phyloP scores from a whole-genome alignment of 2,888 invertebrate species.

The Rotaria macrura region DNA sequence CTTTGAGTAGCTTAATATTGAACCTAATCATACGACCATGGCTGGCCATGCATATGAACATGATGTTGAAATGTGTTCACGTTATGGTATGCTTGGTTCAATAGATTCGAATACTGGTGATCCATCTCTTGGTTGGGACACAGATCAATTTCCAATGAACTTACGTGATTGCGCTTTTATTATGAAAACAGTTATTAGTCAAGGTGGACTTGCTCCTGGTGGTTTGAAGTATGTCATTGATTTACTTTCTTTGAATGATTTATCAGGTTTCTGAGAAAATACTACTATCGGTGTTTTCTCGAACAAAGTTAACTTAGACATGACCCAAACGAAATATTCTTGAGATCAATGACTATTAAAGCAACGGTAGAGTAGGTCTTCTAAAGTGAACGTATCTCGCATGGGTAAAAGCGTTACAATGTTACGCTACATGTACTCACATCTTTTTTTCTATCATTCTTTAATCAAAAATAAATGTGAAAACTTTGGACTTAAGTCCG shows the following conservation, averaged over 20 bases:
- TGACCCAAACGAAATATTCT: no score
- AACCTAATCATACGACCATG: constrained; percentile 56
- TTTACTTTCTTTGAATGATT: not conserved
- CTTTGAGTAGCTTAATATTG: constrained; percentile 55
- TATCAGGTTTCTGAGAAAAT: no score
- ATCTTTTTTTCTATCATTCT: no score
- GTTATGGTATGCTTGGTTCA: constrained; percentile 58
- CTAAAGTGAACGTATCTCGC: no score
- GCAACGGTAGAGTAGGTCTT: no score
- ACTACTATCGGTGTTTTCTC: no score
- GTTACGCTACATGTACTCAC: no score
- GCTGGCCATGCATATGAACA: constrained; percentile 52
- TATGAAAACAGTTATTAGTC: constrained; percentile 54
- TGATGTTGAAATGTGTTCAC: constrained; percentile 55
- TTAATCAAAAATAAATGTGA: no score
- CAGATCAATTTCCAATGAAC: constrained; percentile 55
- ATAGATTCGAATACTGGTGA: constrained; percentile 54
- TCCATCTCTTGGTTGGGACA: constrained; percentile 53
- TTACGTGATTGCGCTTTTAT: constrained; percentile 54
- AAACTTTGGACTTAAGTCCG: no score
- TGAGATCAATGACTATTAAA: no score
- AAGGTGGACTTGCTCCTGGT: constrained; percentile 57
- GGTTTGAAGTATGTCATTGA: constrained; percentile 51
- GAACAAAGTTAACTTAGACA: no score
- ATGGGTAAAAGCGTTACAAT: no score